Percentiles rank a stretch among this genome's conserved stretches.
phyloP scores from a whole-genome alignment of 2,113 vertebrate species.

The Rhea americana region DNA sequence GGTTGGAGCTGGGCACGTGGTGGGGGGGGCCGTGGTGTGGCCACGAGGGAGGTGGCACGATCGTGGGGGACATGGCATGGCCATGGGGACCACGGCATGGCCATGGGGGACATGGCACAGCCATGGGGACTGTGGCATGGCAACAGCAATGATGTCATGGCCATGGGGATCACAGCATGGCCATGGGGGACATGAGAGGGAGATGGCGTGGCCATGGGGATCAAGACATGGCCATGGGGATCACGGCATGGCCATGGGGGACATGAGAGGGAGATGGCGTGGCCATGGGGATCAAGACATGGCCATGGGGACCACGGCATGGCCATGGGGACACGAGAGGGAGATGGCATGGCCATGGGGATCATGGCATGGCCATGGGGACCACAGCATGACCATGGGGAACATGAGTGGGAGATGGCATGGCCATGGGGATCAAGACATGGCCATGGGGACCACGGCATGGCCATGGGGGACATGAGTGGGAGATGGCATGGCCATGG shows the following conservation, averaged over 20 bases:
- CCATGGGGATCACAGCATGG: accelerated
- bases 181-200: accelerated
- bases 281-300: not conserved
- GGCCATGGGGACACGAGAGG: not conserved
- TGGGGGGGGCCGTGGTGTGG: accelerated
- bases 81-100: accelerated
- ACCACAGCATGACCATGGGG: accelerated
- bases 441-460: accelerated
- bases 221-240: accelerated
- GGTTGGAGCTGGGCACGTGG: not conserved
- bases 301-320: not conserved
- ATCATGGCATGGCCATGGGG: not conserved
- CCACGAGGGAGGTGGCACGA: no score
- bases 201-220: accelerated
- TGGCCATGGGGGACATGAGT: accelerated
- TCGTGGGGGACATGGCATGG: not conserved
- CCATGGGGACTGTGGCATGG: not conserved
- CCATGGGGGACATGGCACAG: accelerated
- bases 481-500: no score
- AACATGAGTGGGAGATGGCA: no score
- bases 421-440: no score
- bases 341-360: no score
- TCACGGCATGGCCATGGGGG: accelerated
- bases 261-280: not conserved
- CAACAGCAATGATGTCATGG: no score